Base-by-base conservation (phyloP, 2,888 invertebrate species). In the Conistra vaccinii region DNA sequence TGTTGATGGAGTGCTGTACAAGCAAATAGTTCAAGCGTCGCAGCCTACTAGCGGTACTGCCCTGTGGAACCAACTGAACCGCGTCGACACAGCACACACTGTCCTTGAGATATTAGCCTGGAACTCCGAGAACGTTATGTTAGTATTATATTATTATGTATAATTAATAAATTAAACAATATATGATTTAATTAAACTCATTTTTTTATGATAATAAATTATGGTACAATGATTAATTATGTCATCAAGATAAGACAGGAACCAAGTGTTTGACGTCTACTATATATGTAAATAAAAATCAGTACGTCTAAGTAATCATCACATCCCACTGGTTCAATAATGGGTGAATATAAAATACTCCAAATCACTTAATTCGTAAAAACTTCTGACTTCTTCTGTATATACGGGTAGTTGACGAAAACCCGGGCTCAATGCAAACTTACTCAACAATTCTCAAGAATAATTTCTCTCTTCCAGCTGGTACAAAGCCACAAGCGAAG, bases 401-500 rank as follows among this genome's bases (percentile, higher is more conserved):
- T 29, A 1, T 1, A 12, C 0, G 0, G 9, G 12, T 26, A 48
- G 2, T 57, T 17, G 63, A n/a, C 5, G 17, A 51, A 58, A 42
- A 17, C 1, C 3, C 1, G 12, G 17, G 3, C 14, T n/a, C 14
- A 29, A 42, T 60, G 1, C 7, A 17, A 35, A 9, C 7, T 14
- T 42, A 20, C 53, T 14, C 4, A 35, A 39, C 10, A 29, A 61
- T 32, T 61, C 12, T 12, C 0, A 61, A 29, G 10, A 23, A 62
- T 35, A 0, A 20, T 69, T 29, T 60, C 0, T 39, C 6, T 48
- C 3, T 90, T 90, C 6, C 94, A 99, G 98, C 76, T 99, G 98
- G 96, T 99, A 98, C 94, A 97, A 98, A 86, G 98, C 98, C 0
- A 99, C 98, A 51, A 97, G 97, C 10, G 97, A 97, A 82, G 95